phyloP scores from a whole-genome alignment of 92 coral and sea anemone genomes.

The Siderastrea siderea region DNA sequence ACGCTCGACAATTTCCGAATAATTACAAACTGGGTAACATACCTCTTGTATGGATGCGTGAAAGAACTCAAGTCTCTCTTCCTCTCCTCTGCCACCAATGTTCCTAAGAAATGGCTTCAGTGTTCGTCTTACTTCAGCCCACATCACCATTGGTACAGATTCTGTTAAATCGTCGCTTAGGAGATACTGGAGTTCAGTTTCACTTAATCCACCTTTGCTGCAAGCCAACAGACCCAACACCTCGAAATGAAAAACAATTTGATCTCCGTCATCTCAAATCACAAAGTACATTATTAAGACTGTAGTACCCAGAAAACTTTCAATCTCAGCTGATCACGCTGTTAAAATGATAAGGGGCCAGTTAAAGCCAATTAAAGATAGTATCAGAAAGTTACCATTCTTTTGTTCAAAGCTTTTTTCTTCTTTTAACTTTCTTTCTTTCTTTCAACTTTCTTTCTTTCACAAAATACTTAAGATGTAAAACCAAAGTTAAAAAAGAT shows the following conservation, averaged over 20 bases:
- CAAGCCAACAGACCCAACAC: conserved; percentile 78
- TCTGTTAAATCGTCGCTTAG: conserved; percentile 65
- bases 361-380: too few relatives aligned
- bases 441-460: too few relatives aligned
- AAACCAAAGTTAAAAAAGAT: too few relatives aligned
- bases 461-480: too few relatives aligned
- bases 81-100: conserved; percentile 59
- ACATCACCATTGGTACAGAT: conserved; percentile 77
- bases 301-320: too few relatives aligned
- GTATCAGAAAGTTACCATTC: too few relatives aligned
- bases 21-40: neutral
- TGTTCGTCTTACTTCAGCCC: conserved; percentile 85
- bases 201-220: conserved; percentile 71
- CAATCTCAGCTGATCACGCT: too few relatives aligned
- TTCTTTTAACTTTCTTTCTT: too few relatives aligned
- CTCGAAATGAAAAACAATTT: conserved; percentile 15
- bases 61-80: conserved; percentile 85
- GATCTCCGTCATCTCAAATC: neutral
- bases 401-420: too few relatives aligned
- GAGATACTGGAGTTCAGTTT: conserved; percentile 74
- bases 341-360: too few relatives aligned
- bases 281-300: neutral
- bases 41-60: conserved; percentile 86
- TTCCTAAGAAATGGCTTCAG: conserved; percentile 81
- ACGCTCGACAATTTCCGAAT: too few relatives aligned